Evolutionary conservation across 1,140 invertebrate species (phyloP).

Genomic region (Micrasema longulum): DNA sequence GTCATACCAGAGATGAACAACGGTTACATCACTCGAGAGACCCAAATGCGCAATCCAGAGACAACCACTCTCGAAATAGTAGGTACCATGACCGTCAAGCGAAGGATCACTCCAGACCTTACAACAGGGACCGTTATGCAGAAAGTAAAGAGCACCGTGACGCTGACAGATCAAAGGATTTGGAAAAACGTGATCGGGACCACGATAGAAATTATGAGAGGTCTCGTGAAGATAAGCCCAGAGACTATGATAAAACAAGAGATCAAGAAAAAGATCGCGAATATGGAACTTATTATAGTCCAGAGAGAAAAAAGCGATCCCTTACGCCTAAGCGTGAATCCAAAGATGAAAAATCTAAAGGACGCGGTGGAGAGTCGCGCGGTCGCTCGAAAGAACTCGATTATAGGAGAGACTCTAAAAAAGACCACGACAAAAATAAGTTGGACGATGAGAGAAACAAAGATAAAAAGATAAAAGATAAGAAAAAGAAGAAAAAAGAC

Average conservation of each 20-base stretch:
- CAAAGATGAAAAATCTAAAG: constrained; percentile 60
- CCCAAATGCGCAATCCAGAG: constrained; percentile 15
- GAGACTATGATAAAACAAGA: constrained; percentile 61
- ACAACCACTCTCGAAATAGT: constrained; percentile 21
- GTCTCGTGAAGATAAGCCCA: constrained; percentile 62
- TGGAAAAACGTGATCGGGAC: constrained; percentile 39
- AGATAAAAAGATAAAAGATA: constrained; percentile 60
- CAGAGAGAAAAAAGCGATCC: constrained; percentile 56
- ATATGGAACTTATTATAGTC: constrained; percentile 39
- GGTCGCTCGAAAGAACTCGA: constrained; percentile 61
- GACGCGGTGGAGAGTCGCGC: constrained; percentile 62
- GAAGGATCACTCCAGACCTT: constrained; percentile 32
- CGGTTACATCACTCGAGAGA: constrained; percentile 24
- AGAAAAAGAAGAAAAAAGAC: constrained; percentile 64
- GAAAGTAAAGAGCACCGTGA: constrained; percentile 38
- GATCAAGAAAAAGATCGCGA: constrained; percentile 53
- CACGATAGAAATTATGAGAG: constrained; percentile 47
- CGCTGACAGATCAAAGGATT: constrained; percentile 26
- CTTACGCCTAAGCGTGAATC: constrained; percentile 60
- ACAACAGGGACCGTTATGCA: constrained; percentile 36
- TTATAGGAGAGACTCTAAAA: constrained; percentile 65
- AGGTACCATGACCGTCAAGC: constrained; percentile 32
- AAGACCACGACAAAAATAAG: constrained; percentile 65
- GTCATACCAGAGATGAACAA: neutral
- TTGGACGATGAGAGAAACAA: constrained; percentile 56